Evolutionary conservation across 2,797 vertebrate species (phyloP).

Genomic region (Rhabdomys pumilio): DNA sequence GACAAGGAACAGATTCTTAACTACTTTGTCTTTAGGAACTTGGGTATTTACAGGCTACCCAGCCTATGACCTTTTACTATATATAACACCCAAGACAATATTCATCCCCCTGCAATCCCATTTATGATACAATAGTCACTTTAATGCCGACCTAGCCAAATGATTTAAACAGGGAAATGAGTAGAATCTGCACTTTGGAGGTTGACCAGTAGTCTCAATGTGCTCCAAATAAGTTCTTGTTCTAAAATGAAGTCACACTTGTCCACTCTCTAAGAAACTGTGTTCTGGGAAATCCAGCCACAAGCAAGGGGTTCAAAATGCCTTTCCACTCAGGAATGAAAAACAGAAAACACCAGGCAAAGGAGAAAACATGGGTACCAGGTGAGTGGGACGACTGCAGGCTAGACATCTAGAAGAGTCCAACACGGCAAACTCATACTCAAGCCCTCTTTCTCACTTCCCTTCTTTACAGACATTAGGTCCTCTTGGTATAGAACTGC

Average conservation of each 20-base stretch:
- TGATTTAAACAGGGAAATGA: neutral
- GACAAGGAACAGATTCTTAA: neutral
- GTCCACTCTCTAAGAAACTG: neutral
- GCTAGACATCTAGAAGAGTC: neutral
- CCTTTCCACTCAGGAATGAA: neutral
- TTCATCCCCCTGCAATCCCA: neutral
- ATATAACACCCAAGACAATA: neutral
- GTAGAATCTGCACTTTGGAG: neutral
- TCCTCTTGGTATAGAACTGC: too few relatives aligned
- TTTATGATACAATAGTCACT: fast-evolving
- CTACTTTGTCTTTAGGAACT: neutral
- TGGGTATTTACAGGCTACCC: too few relatives aligned
- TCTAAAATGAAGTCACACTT: neutral
- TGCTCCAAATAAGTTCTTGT: neutral
- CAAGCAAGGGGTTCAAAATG: neutral
- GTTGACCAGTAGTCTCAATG: neutral
- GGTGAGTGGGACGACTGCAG: fast-evolving
- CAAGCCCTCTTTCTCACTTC: neutral
- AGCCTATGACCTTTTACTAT: neutral
- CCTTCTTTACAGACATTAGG: neutral
- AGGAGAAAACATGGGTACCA: neutral
- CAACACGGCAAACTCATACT: fast-evolving
- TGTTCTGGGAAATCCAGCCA: neutral
- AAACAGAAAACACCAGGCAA: fast-evolving
- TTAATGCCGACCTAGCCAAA: neutral